Percentiles rank a stretch among this genome's conserved stretches.
These are phyloP conservation scores for Ceratitis capitata DNA, from an alignment of 1,140 invertebrate species.

Conservation along the genomic window DNA sequence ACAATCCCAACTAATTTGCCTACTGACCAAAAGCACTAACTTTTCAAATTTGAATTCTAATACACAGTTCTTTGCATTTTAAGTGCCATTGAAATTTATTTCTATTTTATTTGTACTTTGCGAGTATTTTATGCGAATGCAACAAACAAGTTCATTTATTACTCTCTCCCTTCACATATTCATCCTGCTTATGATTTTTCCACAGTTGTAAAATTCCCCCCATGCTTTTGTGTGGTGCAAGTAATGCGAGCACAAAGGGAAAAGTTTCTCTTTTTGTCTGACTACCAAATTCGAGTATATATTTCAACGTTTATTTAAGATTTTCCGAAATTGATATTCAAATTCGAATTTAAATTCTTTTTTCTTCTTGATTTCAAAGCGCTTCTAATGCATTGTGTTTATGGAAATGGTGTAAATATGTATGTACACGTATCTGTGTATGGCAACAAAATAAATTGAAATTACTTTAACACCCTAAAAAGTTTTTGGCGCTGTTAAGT, in stretches of 20 bases:
- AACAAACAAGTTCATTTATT: neutral
- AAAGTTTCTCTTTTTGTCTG: constrained; percentile 11
- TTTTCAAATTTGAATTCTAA: neutral
- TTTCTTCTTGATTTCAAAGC: neutral
- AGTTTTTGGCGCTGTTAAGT: neutral
- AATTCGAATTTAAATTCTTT: neutral
- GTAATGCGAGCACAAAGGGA: neutral
- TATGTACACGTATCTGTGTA: too few relatives aligned
- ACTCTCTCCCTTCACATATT: neutral
- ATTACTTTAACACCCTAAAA: neutral
- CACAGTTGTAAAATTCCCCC: neutral
- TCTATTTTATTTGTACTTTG: neutral
- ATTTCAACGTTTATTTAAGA: neutral
- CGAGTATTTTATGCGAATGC: too few relatives aligned
- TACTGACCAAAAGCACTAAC: neutral
- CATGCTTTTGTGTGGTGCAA: neutral
- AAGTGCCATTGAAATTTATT: neutral
- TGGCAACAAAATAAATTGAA: neutral
- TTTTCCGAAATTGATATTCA: neutral
- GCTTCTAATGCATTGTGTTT: neutral
- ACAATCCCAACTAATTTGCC: neutral
- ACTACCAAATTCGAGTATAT: neutral
- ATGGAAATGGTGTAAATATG: too few relatives aligned
- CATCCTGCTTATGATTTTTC: neutral
- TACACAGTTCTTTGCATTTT: neutral